Evolutionary conservation across 2,888 invertebrate genomes (phyloP).

Genomic region (Chrysolina americana): DNA sequence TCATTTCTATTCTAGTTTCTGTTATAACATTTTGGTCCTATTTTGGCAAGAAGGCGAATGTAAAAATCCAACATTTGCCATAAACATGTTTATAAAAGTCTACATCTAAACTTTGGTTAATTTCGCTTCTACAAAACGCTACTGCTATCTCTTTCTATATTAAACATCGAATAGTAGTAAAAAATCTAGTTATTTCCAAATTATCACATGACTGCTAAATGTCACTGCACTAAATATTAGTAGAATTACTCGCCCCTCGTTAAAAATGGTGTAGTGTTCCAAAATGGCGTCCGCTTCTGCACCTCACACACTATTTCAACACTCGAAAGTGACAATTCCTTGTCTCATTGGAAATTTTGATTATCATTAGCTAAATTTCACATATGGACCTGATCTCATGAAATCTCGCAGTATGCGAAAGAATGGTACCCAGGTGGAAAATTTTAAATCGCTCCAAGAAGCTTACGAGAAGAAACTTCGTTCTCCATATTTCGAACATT

Average conservation of each 20-base stretch:
- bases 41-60: conserved; percentile 25
- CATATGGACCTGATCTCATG: conserved; percentile 52
- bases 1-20: conserved; percentile 46
- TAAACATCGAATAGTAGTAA: conserved; percentile 55
- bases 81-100: conserved; percentile 19
- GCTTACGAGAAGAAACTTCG: not conserved
- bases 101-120: conserved; percentile 44
- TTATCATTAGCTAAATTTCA: conserved; percentile 47
- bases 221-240: conserved; percentile 63
- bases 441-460: not conserved
- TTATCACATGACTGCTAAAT: conserved; percentile 65
- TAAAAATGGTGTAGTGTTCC: conserved; percentile 64
- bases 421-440: not conserved
- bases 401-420: not conserved
- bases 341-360: conserved; percentile 36
- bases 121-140: conserved; percentile 48
- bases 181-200: conserved; percentile 52
- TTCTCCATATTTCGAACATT: too few species aligned
- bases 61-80: conserved; percentile 24
- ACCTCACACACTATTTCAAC: conserved; percentile 63
- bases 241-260: conserved; percentile 70
- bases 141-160: conserved; percentile 56
- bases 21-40: conserved; percentile 48
- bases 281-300: conserved; percentile 65
- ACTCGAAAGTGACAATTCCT: conserved; percentile 49